Evolutionary conservation across 2,113 vertebrate genomes (phyloP).

Genomic region (Limanda limanda): DNA sequence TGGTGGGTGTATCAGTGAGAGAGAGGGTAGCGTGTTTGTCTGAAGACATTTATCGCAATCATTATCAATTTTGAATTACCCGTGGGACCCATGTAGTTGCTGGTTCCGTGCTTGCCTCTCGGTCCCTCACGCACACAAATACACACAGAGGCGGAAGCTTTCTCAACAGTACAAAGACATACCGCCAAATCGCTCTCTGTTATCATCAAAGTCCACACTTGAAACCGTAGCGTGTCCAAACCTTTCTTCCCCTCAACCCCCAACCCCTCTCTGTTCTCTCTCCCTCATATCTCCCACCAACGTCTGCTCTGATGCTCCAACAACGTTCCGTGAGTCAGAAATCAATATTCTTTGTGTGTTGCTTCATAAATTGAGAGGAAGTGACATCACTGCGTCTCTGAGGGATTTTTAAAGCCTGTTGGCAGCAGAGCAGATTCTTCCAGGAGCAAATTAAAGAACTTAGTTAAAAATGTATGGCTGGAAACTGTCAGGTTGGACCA

Average conservation of each 20-base stretch:
- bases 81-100: conserved; percentile 21
- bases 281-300: background rate
- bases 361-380: background rate
- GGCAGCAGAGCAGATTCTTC: too few relatives aligned
- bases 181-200: conserved; percentile 47
- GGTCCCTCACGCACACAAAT: background rate
- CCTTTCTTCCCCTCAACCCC: conserved; percentile 14
- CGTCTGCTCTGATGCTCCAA: background rate
- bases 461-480: too few relatives aligned
- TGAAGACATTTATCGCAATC: conserved; percentile 44
- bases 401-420: too few relatives aligned
- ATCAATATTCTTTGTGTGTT: background rate
- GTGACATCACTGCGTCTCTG: background rate
- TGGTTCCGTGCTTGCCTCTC: conserved; percentile 42
- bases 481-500: background rate
- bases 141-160: conserved; percentile 25
- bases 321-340: background rate
- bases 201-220: conserved; percentile 50
- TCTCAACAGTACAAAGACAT: conserved; percentile 35
- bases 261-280: conserved; percentile 1
- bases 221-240: conserved; percentile 41
- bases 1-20: conserved; percentile 1
- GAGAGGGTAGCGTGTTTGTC: conserved; percentile 37
- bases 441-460: too few relatives aligned
- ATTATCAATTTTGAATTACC: conserved; percentile 64